Conservation (phyloP, 2,113 vertebrate species). For the Globicephala melas region DNA sequence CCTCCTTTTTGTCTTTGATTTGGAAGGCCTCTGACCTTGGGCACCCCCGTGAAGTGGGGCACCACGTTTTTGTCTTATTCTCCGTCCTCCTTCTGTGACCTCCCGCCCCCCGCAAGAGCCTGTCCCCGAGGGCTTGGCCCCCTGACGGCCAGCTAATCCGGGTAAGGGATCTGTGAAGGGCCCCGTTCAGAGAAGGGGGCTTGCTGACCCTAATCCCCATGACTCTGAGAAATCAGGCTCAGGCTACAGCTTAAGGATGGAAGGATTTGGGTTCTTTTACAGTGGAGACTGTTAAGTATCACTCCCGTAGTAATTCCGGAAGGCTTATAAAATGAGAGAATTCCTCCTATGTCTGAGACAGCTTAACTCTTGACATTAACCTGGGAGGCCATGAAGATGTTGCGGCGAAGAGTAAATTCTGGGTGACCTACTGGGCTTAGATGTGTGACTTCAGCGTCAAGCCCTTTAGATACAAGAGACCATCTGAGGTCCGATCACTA, state of each 20-base stretch:
- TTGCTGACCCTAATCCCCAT: not conserved
- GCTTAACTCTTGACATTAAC: conserved; percentile 10
- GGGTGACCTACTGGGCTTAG: not conserved
- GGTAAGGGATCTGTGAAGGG: not conserved
- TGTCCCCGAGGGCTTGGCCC: not conserved
- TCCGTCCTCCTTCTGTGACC: not conserved
- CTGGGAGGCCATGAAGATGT: not conserved
- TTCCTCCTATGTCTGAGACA: conserved; percentile 5
- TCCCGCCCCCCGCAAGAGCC: not conserved
- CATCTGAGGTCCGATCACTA: not conserved
- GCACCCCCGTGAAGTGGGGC: not conserved
- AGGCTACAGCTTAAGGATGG: not conserved
- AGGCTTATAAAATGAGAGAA: conserved; percentile 40
- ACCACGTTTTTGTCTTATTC: not conserved
- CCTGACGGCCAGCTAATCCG: not conserved
- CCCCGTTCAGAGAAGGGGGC: conserved; percentile 21
- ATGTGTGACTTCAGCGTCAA: not conserved
- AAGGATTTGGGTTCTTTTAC: conserved; percentile 46
- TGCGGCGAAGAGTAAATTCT: not conserved
- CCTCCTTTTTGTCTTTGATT: not conserved
- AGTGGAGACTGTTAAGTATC: conserved; percentile 24
- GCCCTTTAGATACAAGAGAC: not conserved
- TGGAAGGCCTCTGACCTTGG: not conserved
- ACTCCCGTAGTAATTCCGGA: conserved; percentile 36
- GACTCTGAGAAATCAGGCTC: not conserved